A percentile compares a stretch with the other conserved stretches of the same genome.
Evolutionary conservation across 1,140 invertebrate species (phyloP).

Genomic region (Bombus ignitus): DNA sequence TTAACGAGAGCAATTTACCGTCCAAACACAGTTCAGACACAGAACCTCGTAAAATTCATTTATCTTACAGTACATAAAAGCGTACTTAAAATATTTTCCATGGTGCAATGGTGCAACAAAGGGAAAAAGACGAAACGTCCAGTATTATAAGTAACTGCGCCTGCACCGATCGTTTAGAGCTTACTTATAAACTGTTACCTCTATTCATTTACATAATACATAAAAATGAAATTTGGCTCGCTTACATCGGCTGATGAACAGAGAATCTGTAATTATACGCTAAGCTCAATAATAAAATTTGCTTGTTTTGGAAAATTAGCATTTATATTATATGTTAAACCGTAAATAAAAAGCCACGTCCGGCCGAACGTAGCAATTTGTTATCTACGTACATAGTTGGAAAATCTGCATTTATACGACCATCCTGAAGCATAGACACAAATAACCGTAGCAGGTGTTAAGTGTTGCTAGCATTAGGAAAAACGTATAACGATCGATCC

Average conservation of each 20-base stretch:
- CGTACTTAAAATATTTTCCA: not conserved
- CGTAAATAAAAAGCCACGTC: not conserved
- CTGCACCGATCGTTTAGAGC: not conserved
- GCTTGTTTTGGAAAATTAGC: not conserved
- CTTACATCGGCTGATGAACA: not conserved
- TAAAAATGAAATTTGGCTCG: not conserved
- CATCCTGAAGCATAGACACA: too few species aligned
- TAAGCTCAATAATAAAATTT: too few species aligned
- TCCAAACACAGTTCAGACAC: not conserved
- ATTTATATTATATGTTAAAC: not conserved
- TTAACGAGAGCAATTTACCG: not conserved
- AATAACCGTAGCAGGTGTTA: not conserved
- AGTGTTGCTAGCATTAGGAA: not conserved
- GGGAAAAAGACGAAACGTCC: not conserved
- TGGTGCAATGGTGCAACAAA: not conserved
- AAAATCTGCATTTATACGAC: constrained; percentile 33
- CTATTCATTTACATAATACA: not conserved
- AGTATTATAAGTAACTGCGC: too few species aligned
- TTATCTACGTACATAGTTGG: not conserved
- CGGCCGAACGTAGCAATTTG: not conserved
- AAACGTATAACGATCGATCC: constrained; percentile 13
- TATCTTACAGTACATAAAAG: not conserved
- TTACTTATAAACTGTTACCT: not conserved
- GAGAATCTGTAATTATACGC: not conserved
- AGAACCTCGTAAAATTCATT: not conserved